phyloP scores from a whole-genome alignment of 37 sponge, comb jelly and placozoan species.

The Chondrosia reniformis region DNA sequence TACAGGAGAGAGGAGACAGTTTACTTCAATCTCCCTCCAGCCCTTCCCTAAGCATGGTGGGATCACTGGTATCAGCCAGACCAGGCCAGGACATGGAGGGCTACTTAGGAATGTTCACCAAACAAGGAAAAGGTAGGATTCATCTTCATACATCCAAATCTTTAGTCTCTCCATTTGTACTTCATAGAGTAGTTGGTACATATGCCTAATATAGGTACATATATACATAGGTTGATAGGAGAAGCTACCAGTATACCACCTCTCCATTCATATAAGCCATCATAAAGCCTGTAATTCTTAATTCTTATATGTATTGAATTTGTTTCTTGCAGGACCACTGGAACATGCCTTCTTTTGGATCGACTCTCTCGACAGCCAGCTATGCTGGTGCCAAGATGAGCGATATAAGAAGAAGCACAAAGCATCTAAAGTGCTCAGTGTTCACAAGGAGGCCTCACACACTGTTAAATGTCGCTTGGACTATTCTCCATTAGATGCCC shows the following conservation, averaged over 20 bases:
- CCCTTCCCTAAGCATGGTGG: background rate
- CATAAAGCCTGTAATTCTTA: no score
- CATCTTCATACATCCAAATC: no score
- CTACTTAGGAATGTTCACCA: conserved; percentile 40
- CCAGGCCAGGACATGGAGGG: conserved; percentile 16
- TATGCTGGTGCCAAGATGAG: conserved; percentile 47
- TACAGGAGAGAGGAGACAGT: background rate
- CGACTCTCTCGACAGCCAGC: background rate
- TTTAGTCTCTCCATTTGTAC: no score
- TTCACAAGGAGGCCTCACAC: conserved; percentile 47
- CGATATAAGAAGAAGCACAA: background rate
- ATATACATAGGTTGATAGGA: no score
- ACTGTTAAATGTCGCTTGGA: conserved; percentile 24
- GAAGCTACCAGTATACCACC: no score
- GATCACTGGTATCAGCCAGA: conserved; percentile 14
- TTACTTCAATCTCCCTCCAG: background rate
- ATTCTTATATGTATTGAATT: no score
- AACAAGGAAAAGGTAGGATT: conserved; percentile 33
- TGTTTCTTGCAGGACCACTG: conserved; percentile 35
- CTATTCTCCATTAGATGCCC: conserved; percentile 49
- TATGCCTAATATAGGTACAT: no score
- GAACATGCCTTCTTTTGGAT: conserved; percentile 58
- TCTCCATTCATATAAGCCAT: no score
- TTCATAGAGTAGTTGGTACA: no score
- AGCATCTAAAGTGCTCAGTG: conserved; percentile 19